phyloP scores from a whole-genome alignment of 2,113 vertebrate species.

The Cyphomyrus plagiostoma region DNA sequence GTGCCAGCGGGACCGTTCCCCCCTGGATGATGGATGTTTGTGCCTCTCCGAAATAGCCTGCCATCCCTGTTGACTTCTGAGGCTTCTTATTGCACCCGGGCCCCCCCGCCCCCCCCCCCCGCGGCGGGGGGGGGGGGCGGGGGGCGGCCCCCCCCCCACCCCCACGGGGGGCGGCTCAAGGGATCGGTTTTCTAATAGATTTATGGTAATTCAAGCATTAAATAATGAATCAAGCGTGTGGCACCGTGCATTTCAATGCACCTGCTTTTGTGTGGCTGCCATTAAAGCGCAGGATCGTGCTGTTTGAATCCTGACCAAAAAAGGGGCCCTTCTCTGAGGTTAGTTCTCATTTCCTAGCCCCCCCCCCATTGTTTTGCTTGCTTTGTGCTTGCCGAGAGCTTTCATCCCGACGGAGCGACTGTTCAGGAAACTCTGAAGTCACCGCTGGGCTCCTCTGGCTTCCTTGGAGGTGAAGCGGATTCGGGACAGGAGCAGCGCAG shows the following conservation, averaged over 20 bases:
- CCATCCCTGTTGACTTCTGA: too few relatives aligned
- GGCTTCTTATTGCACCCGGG: too few relatives aligned
- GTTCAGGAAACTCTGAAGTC: not conserved
- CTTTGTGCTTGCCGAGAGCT: not conserved
- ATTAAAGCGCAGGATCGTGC: not conserved
- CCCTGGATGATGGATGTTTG: conserved; percentile 22
- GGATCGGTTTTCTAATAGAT: conserved; percentile 21
- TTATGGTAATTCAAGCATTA: conserved; percentile 26
- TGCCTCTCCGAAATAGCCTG: conserved; percentile 16
- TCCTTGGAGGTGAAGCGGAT: not conserved
- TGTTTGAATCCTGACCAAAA: conserved; percentile 10
- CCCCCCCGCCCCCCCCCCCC: too few relatives aligned
- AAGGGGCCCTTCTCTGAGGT: not conserved
- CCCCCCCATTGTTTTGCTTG: not conserved
- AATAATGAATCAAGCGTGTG: conserved; percentile 23
- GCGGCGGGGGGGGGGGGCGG: too few relatives aligned
- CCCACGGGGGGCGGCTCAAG: not conserved
- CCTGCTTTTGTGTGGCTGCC: conserved; percentile 15
- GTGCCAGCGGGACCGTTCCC: conserved; percentile 10
- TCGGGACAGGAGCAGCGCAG: not conserved
- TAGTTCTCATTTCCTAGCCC: not conserved
- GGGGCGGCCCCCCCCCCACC: too few relatives aligned
- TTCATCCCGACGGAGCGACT: not conserved
- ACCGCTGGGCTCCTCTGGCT: not conserved
- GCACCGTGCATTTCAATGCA: conserved; percentile 21